A percentile compares a stretch with the other conserved stretches of the same genome.
phyloP scores from a whole-genome alignment of 2,113 vertebrate genomes.

The Abramis brama region DNA sequence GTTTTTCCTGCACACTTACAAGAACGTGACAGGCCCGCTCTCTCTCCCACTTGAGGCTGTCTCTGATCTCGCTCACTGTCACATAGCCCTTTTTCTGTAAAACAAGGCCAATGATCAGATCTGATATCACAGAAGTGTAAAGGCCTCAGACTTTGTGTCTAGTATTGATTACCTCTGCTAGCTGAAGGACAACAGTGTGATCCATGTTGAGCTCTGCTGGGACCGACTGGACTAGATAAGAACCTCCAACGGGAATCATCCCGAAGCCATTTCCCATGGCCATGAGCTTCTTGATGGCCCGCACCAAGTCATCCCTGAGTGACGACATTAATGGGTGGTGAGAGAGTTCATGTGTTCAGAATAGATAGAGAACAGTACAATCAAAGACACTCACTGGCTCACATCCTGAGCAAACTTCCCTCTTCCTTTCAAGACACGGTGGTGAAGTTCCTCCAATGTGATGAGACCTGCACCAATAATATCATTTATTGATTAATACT shows the following conservation, averaged over 20 bases:
- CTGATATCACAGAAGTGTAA: neutral
- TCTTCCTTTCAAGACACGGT: conserved; percentile 90
- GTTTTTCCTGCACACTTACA: conserved; percentile 75
- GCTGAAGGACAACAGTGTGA: conserved; percentile 92
- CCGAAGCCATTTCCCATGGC: conserved; percentile 91
- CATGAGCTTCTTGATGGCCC: conserved; percentile 97
- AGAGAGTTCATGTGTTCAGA: neutral
- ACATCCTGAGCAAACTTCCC: conserved; percentile 97
- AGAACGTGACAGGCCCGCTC: conserved; percentile 91
- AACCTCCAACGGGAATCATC: conserved; percentile 93
- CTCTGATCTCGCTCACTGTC: conserved; percentile 88
- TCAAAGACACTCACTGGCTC: conserved; percentile 86
- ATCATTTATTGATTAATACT: neutral
- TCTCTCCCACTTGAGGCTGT: conserved; percentile 88
- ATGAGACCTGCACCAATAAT: conserved; percentile 83
- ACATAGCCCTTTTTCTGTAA: conserved; percentile 92
- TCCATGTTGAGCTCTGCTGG: conserved; percentile 98
- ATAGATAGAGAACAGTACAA: neutral
- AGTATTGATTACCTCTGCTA: conserved; percentile 84
- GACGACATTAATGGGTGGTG: neutral
- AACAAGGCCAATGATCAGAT: conserved; percentile 32
- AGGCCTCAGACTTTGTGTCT: neutral
- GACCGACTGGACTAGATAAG: conserved; percentile 94
- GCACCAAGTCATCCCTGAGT: conserved; percentile 89
- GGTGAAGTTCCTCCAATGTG: conserved; percentile 92